Conservation (phyloP, 2,797 vertebrate genomes). For the Hipposideros larvatus region DNA sequence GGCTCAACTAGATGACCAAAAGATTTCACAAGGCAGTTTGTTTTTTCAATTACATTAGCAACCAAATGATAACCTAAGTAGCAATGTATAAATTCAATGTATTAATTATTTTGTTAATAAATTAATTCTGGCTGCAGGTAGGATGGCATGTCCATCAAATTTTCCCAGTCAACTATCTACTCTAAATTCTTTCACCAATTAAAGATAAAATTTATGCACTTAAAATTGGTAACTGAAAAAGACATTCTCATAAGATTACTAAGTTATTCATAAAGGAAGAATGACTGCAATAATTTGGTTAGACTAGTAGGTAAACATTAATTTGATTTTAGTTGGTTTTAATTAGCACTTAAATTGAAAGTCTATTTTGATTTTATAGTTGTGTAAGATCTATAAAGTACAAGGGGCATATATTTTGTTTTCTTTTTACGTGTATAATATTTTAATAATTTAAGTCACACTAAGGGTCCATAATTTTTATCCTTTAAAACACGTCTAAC, state of each 20-base stretch:
- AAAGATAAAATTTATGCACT: background rate
- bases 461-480: background rate
- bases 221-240: slow-evolving; percentile 36
- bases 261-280: slow-evolving; percentile 17
- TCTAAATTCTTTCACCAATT: background rate
- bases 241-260: background rate
- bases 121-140: background rate
- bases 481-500: background rate
- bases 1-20: background rate
- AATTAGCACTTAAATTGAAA: background rate
- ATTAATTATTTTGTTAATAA: slow-evolving; percentile 14
- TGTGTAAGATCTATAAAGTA: background rate
- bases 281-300: background rate
- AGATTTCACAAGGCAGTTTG: background rate
- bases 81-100: background rate
- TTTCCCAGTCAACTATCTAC: background rate
- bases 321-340: slow-evolving; percentile 10
- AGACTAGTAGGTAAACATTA: background rate
- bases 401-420: background rate
- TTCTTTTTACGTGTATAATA: background rate
- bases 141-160: background rate
- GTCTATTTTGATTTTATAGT: background rate
- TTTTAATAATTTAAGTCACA: slow-evolving; percentile 21
- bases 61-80: slow-evolving; percentile 9
- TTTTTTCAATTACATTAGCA: slow-evolving; percentile 32